Percentiles rank a stretch among this genome's conserved stretches.
These are phyloP conservation scores for Eremobia ochroleuca DNA, from an alignment of 2,888 invertebrate genomes.

Conservation along the genomic window DNA sequence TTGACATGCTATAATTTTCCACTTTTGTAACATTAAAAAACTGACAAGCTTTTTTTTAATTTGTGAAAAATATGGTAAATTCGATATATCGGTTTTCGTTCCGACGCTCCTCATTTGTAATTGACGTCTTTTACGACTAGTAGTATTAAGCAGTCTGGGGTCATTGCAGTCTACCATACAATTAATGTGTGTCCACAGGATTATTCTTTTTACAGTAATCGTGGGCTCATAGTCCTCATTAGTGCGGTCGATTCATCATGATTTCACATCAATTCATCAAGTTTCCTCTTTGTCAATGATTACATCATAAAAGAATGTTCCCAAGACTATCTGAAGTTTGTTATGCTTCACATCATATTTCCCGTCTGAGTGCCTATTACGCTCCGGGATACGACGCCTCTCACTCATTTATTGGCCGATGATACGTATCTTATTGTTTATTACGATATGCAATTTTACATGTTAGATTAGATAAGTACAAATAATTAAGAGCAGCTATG, in stretches of 20 bases:
- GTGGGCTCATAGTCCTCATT: slow-evolving; percentile 69
- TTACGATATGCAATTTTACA: slow-evolving; percentile 66
- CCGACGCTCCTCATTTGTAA: too few relatives aligned
- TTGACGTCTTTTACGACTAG: slow-evolving; percentile 21
- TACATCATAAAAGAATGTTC: slow-evolving; percentile 83
- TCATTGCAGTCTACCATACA: slow-evolving; percentile 38
- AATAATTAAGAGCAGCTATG: slow-evolving; percentile 61
- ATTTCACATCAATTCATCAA: slow-evolving; percentile 81
- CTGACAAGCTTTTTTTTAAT: too few relatives aligned
- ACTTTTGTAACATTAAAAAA: too few relatives aligned
- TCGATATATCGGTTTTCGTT: too few relatives aligned
- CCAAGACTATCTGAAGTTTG: slow-evolving; percentile 80
- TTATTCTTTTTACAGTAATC: slow-evolving; percentile 58
- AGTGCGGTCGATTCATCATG: slow-evolving; percentile 76
- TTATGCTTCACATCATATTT: slow-evolving; percentile 80
- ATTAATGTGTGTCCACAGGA: slow-evolving; percentile 35
- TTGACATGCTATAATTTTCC: too few relatives aligned
- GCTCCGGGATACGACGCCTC: slow-evolving; percentile 72
- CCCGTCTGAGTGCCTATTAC: slow-evolving; percentile 77
- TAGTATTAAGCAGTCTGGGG: slow-evolving; percentile 30
- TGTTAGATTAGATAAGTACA: slow-evolving; percentile 54
- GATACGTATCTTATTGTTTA: slow-evolving; percentile 78
- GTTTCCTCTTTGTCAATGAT: slow-evolving; percentile 80
- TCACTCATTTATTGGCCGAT: slow-evolving; percentile 75
- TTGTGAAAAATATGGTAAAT: too few relatives aligned